A percentile compares a stretch with the other conserved stretches of the same genome.
phyloP scores from a whole-genome alignment of 2,888 invertebrate genomes.

The Cantharis lateralis region DNA sequence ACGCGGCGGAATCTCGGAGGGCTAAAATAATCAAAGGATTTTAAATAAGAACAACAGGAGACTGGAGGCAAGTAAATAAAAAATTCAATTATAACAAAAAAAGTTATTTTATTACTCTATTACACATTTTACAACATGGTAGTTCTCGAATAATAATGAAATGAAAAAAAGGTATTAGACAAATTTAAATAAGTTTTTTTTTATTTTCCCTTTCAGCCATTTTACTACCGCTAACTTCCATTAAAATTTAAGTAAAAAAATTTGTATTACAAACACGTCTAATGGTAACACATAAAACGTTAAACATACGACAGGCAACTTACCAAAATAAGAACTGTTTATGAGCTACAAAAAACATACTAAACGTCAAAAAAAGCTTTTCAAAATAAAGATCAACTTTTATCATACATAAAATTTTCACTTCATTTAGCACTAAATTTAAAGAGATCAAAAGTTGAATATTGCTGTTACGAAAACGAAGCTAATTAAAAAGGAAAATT shows the following conservation, averaged over 20 bases:
- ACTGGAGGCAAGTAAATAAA: not conserved
- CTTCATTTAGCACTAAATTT: not conserved
- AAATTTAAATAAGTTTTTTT: conserved; percentile 1
- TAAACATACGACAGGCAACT: conserved; percentile 15
- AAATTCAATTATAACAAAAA: not conserved
- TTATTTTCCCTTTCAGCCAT: not conserved
- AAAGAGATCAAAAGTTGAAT: not conserved
- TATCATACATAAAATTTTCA: not conserved
- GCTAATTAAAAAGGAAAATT: not conserved
- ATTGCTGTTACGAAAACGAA: not conserved
- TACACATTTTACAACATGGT: not conserved
- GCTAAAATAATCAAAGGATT: not conserved
- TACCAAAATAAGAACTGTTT: conserved; percentile 21
- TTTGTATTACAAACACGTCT: conserved; percentile 17
- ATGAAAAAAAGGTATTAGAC: not conserved
- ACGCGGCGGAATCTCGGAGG: not conserved
- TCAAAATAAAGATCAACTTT: not conserved
- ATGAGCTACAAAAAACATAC: conserved; percentile 9
- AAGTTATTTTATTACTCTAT: not conserved
- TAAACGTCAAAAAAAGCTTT: conserved; percentile 8
- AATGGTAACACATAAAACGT: conserved; percentile 13
- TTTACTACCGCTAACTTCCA: conserved; percentile 5
- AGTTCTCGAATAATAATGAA: not conserved
- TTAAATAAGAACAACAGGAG: not conserved
- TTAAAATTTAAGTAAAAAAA: conserved; percentile 15